Conservation (phyloP, 2,797 vertebrate genomes). For the Alauda arvensis region DNA sequence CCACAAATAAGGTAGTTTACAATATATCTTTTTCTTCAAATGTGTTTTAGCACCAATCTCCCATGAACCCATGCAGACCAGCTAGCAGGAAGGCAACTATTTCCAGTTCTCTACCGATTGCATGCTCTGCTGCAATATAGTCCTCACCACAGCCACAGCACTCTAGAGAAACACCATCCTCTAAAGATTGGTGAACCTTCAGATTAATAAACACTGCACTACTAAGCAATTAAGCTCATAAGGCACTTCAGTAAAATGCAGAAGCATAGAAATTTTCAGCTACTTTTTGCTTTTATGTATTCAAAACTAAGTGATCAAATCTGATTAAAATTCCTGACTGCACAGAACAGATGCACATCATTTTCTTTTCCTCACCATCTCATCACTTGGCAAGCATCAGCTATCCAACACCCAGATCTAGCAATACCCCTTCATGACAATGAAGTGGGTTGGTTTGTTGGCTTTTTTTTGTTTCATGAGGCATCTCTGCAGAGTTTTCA, state of each 20-base stretch:
- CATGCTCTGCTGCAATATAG: not conserved
- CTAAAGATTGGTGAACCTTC: not conserved
- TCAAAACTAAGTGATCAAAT: not conserved
- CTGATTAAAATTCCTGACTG: not conserved
- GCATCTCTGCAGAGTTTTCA: not conserved
- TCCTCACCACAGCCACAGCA: not conserved
- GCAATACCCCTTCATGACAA: not conserved
- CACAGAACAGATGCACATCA: not conserved
- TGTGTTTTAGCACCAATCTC: not conserved
- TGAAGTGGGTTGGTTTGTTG: not conserved
- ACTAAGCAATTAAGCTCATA: not conserved
- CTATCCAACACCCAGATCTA: not conserved
- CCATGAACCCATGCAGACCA: not conserved
- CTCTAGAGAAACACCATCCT: not conserved
- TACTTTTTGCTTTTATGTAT: not conserved
- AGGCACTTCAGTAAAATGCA: not conserved
- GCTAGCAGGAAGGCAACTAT: not conserved
- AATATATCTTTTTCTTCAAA: not conserved
- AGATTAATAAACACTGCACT: not conserved
- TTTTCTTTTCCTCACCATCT: not conserved
- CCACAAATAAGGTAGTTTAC: not conserved
- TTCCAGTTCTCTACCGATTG: not conserved
- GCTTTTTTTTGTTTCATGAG: not conserved
- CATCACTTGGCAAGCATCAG: not conserved
- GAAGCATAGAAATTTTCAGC: not conserved